These are phyloP conservation scores for Porites australiensis DNA, from an alignment of 64 coral and sea anemone genomes.

Conservation along the genomic window DNA sequence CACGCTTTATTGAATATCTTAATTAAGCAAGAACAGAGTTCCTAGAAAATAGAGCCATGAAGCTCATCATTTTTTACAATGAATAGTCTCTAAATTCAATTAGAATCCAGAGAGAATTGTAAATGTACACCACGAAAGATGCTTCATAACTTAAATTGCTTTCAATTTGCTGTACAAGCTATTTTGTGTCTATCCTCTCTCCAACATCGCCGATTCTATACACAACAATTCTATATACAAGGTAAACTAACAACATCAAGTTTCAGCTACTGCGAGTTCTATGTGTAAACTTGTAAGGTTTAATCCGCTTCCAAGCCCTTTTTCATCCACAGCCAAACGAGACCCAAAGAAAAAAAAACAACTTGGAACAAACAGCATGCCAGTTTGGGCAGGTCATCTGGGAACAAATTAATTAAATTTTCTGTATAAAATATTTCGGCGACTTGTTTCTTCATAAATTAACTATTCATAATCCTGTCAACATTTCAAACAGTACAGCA, in stretches of 20 bases:
- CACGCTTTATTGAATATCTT: slow-evolving; percentile 51
- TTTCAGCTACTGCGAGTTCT: background rate
- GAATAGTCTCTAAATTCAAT: background rate
- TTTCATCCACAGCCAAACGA: background rate
- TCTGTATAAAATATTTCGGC: background rate
- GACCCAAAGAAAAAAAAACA: background rate
- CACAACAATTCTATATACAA: slow-evolving; percentile 36
- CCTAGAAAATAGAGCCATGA: slow-evolving; percentile 32
- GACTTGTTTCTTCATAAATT: slow-evolving; percentile 1
- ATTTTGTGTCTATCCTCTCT: slow-evolving; percentile 1
- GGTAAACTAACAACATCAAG: background rate
- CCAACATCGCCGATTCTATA: background rate
- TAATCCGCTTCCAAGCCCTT: background rate
- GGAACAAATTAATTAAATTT: background rate
- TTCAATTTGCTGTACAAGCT: slow-evolving; percentile 16
- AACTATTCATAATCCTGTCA: background rate
- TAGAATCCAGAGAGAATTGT: slow-evolving; percentile 8
- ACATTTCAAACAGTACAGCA: background rate
- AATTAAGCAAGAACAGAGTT: slow-evolving; percentile 26
- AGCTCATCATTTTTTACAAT: slow-evolving; percentile 25
- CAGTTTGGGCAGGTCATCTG: background rate
- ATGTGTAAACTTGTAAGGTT: background rate
- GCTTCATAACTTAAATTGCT: slow-evolving; percentile 7
- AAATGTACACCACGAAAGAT: slow-evolving; percentile 26
- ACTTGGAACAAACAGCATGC: background rate